Conservation (phyloP, 2,113 vertebrate genomes). For the Mobula hypostoma region DNA sequence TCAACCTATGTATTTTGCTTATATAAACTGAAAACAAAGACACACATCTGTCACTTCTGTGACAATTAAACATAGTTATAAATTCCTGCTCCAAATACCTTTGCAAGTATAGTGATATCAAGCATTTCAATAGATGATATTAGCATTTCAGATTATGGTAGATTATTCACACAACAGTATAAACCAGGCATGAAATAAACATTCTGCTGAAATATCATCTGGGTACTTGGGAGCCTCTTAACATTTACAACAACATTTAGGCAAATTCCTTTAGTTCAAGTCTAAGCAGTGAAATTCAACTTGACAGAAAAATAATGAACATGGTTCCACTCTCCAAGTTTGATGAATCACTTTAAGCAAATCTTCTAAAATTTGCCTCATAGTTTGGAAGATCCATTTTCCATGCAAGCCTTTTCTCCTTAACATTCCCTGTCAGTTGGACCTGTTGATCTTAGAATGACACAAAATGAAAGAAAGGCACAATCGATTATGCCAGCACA, state of each 20-base stretch:
- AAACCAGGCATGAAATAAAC: not conserved
- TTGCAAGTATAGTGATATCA: not conserved
- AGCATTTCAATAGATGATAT: not conserved
- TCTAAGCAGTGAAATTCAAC: not conserved
- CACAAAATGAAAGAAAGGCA: not conserved
- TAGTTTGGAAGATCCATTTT: no score
- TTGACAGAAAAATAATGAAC: not conserved
- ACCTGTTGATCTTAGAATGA: not conserved
- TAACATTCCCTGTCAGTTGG: no score
- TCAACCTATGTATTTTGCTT: not conserved
- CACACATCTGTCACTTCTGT: not conserved
- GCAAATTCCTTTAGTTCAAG: not conserved
- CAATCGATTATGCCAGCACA: not conserved
- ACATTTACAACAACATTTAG: not conserved
- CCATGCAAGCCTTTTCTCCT: no score
- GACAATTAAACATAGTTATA: not conserved
- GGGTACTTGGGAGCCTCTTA: not conserved
- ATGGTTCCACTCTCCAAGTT: no score
- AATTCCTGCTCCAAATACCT: not conserved
- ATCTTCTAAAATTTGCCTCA: no score
- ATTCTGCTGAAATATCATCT: not conserved
- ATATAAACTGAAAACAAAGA: not conserved
- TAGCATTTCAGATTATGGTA: not conserved
- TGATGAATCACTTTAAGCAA: no score
- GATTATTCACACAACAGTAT: not conserved